Conservation (phyloP, 2,888 invertebrate genomes). For the Augochlorella aurata region DNA sequence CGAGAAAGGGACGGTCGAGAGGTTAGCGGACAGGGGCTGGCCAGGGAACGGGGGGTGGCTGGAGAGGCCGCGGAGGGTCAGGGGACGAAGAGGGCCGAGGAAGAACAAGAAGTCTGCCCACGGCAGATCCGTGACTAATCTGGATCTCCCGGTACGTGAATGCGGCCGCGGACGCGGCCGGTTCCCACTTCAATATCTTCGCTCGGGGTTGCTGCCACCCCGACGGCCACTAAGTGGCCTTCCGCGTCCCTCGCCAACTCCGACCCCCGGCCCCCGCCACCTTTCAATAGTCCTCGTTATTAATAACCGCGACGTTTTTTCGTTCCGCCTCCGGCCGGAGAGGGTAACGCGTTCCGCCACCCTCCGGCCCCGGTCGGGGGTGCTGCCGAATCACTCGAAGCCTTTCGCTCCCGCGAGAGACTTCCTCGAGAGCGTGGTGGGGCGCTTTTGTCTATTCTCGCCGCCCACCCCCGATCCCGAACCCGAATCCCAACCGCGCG, state of each 20-base stretch:
- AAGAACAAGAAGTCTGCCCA: conserved; percentile 42
- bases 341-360: conserved; percentile 14
- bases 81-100: neutral
- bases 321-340: neutral
- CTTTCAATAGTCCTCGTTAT: conserved; percentile 42
- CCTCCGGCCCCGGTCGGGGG: neutral
- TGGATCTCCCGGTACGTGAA: conserved; percentile 54
- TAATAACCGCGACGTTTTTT: conserved; percentile 47
- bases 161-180: conserved; percentile 43
- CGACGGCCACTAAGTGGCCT: conserved; percentile 12
- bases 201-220: conserved; percentile 29
- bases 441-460: neutral
- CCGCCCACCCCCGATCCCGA: neutral
- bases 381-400: neutral
- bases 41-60: neutral
- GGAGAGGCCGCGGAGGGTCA: neutral
- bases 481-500: neutral
- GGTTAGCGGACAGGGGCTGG: neutral
- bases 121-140: conserved; percentile 64
- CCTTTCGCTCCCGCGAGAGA: neutral
- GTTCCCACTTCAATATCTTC: conserved; percentile 54
- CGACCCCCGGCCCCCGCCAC: neutral
- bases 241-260: neutral
- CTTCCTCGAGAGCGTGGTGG: neutral
- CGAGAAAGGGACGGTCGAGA: conserved; percentile 3